phyloP scores from a whole-genome alignment of 2,888 invertebrate species.

The Drosophila mercatorum region DNA sequence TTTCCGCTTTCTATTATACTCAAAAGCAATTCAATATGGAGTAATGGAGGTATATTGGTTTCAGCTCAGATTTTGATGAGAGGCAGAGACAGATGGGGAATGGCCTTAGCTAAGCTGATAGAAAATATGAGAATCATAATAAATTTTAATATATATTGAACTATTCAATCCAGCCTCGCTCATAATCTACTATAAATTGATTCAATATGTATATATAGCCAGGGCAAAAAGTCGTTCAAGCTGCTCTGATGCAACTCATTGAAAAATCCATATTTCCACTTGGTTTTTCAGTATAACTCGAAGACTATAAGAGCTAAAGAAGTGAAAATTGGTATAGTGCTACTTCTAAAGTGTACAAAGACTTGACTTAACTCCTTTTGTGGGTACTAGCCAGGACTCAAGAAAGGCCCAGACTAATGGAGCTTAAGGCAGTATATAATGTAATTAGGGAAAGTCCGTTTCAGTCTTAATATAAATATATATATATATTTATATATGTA shows the following conservation, averaged over 20 bases:
- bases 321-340: not conserved
- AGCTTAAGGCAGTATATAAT: not conserved
- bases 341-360: not conserved
- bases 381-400: rapidly evolving
- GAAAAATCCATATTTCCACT: not conserved
- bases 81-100: no score
- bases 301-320: not conserved
- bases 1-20: slow-evolving; percentile 27
- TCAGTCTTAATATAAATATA: not conserved
- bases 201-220: no score
- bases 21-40: slow-evolving; percentile 41
- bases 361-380: not conserved
- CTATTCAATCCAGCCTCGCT: not conserved
- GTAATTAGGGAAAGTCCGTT: no score
- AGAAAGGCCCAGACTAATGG: no score
- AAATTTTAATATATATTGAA: no score
- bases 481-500: not conserved
- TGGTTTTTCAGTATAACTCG: not conserved
- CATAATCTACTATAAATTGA: not conserved
- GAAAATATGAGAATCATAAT: not conserved
- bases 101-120: not conserved
- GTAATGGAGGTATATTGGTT: not conserved
- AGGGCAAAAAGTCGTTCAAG: no score
- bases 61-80: not conserved
- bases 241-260: no score